Evolutionary conservation across 2,797 vertebrate genomes (phyloP).

Genomic region (Enteromius mattozi): DNA sequence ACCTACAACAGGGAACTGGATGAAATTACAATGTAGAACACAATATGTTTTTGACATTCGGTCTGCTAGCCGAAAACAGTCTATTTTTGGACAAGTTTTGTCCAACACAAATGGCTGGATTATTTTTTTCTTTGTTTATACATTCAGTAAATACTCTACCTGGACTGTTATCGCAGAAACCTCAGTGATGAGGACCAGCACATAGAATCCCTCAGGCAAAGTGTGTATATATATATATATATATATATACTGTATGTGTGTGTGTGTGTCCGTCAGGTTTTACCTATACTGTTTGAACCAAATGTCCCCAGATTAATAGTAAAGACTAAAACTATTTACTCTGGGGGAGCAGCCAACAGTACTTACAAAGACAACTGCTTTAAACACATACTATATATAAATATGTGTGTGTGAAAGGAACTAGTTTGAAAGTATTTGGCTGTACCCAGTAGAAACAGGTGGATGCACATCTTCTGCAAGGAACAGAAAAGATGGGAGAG

Average conservation of each 20-base stretch:
- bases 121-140: not conserved
- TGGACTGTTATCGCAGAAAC: not conserved
- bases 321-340: not conserved
- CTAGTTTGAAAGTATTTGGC: not conserved
- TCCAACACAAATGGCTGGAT: not conserved
- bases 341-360: not conserved
- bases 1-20: not conserved
- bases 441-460: not conserved
- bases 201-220: not conserved
- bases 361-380: not conserved
- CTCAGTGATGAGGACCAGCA: not conserved
- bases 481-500: not conserved
- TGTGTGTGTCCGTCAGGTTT: not conserved
- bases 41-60: slow-evolving; percentile 7
- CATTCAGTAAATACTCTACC: not conserved
- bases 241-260: too few relatives aligned
- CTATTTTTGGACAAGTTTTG: not conserved
- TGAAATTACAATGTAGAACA: slow-evolving; percentile 4
- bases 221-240: not conserved
- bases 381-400: not conserved
- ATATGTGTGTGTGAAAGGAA: not conserved
- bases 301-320: not conserved
- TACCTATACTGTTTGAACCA: not conserved
- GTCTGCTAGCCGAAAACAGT: not conserved
- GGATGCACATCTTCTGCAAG: not conserved